phyloP scores from a whole-genome alignment of 2,113 vertebrate species.

The Corvus moneduloides region DNA sequence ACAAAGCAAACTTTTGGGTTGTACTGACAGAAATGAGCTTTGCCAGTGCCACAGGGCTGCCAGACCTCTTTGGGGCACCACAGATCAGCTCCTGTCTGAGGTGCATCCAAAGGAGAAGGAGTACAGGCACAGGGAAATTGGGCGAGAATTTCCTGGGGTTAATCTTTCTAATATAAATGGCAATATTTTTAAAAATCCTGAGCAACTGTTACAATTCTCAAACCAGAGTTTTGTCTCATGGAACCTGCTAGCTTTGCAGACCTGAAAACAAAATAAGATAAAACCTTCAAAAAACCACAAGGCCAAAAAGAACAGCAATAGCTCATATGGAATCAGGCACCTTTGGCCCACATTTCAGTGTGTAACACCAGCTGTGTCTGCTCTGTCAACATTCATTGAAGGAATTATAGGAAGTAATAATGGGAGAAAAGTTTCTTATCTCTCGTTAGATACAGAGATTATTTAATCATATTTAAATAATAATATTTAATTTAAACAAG shows the following conservation, averaged over 20 bases:
- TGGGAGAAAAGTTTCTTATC: neutral
- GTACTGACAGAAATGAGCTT: neutral
- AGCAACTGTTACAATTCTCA: neutral
- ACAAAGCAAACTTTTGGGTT: neutral
- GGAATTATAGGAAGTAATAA: neutral
- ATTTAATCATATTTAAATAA: neutral
- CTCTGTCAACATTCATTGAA: neutral
- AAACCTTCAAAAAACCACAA: neutral
- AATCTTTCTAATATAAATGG: neutral
- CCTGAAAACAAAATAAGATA: neutral
- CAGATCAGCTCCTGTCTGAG: neutral
- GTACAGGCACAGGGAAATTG: neutral
- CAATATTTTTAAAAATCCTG: neutral
- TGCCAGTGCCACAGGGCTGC: neutral
- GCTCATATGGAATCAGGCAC: accelerated
- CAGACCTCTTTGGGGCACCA: neutral
- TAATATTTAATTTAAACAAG: neutral
- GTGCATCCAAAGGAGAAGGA: neutral
- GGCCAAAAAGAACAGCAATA: neutral
- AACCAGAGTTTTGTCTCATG: neutral
- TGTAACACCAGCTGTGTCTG: neutral
- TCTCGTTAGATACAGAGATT: neutral
- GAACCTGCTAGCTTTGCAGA: neutral
- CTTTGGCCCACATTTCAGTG: neutral
- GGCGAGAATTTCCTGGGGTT: neutral